Base-by-base conservation (phyloP, 2,797 vertebrate species). In the Sternotherus odoratus region DNA sequence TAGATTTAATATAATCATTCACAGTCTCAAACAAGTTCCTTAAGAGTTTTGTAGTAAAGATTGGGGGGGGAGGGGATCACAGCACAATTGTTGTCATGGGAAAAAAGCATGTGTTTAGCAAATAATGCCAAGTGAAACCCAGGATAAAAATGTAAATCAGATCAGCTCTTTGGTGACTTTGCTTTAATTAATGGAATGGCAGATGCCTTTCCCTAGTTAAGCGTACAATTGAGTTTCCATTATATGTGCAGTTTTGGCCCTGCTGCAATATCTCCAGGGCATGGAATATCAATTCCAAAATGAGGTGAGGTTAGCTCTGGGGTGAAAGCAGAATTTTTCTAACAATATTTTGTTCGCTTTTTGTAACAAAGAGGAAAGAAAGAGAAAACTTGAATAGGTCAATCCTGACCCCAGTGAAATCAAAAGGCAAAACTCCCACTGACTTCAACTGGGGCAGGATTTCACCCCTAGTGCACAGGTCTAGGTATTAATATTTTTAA, bases 31-130 rank as follows among this genome's bases (percentile, higher is more conserved):
- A 33, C 9, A 43, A 23, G 90, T 43, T 74, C 46, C 23, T 24
- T 13, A 28, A 2, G 6, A 5, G 36, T 43, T 15, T 8, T 28
- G 12, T 74, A 43, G 46, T 74, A 43, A 72, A 87, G 85, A 57
- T 23, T 8, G 19, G 17, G 15, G 5, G 3, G 16, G 3, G n/a
- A 2, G 5, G 9, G 5, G 11, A 23, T 21, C n/a, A 21, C 17
- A n/a, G 63, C n/a, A 36, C 63, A 66, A 66, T 66, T 36, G 17
- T 66, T 66, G n/a, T 21, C 19, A 36, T 36, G 63, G 9, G n/a
- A 9, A 21, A 66, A 66, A 36, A 11, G 63, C 16, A 66, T 66
- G n/a, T 66, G 63, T 66, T 23, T 66, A 36, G 19, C 63, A 66
- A 66, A 36, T 9, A 66, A 8, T 66, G 33, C 19, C 8, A 5